Conservation (phyloP, 2,888 invertebrate species). For the Ophion ventricosus region DNA sequence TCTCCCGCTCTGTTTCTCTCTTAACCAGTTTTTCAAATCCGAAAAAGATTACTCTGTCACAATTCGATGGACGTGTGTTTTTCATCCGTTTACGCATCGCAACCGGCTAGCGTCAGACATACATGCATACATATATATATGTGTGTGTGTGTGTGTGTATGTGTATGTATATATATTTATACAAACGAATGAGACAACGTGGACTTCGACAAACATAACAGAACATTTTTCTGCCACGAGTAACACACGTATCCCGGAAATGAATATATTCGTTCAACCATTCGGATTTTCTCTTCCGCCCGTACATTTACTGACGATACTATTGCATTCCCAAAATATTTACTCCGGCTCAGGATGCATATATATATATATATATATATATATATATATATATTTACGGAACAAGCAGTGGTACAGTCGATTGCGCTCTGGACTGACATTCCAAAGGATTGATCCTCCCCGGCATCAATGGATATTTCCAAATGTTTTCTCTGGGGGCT, state of each 20-base stretch:
- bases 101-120: constrained; percentile 13
- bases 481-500: neutral
- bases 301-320: constrained; percentile 49
- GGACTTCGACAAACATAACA: constrained; percentile 18
- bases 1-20: neutral
- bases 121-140: neutral
- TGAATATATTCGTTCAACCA: constrained; percentile 32
- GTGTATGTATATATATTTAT: neutral
- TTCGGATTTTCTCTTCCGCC: constrained; percentile 38
- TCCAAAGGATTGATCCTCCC: neutral
- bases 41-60: constrained; percentile 55
- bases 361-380: constrained; percentile 8
- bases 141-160: too few relatives aligned
- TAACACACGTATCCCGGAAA: constrained; percentile 22
- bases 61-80: constrained; percentile 58
- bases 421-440: neutral
- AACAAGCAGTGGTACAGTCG: neutral
- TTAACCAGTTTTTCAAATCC: constrained; percentile 28
- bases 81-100: constrained; percentile 45
- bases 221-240: constrained; percentile 34
- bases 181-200: neutral
- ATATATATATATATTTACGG: neutral
- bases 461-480: neutral
- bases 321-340: constrained; percentile 42
- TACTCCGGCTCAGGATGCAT: constrained; percentile 1